Conservation (phyloP, 2,888 invertebrate species). For the Electrophaes corylata region DNA sequence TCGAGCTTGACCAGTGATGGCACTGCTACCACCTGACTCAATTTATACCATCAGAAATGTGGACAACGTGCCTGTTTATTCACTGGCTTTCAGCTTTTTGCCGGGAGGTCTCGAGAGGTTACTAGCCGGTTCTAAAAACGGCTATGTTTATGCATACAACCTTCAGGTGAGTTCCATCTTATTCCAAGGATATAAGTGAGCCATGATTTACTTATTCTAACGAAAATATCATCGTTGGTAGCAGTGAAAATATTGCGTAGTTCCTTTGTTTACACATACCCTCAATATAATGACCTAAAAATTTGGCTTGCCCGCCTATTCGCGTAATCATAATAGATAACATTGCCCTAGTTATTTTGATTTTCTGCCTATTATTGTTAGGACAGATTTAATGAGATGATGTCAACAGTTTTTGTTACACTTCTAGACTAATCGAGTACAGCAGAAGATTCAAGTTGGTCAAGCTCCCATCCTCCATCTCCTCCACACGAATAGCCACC, state of each 20-base stretch:
- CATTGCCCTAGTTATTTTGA: constrained; percentile 19
- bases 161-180: constrained; percentile 86
- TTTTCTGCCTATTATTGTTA: background rate
- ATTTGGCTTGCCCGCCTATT: constrained; percentile 36
- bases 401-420: constrained; percentile 17
- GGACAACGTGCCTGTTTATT: constrained; percentile 89
- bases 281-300: constrained; percentile 71
- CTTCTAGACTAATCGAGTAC: constrained; percentile 88
- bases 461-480: constrained; percentile 86
- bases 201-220: constrained; percentile 49
- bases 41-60: constrained; percentile 88
- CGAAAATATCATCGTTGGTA: constrained; percentile 40
- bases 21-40: constrained; percentile 91
- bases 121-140: constrained; percentile 89
- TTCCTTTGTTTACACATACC: constrained; percentile 73
- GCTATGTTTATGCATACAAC: constrained; percentile 91
- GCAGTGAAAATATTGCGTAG: constrained; percentile 47
- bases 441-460: constrained; percentile 87
- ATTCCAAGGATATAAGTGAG: constrained; percentile 56
- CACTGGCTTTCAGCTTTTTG: constrained; percentile 87
- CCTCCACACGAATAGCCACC: constrained; percentile 83
- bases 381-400: background rate
- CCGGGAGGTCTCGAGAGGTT: constrained; percentile 85
- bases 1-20: constrained; percentile 85
- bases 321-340: constrained; percentile 41